These are phyloP conservation scores for Nezara viridula DNA, from an alignment of 2,888 invertebrate species.

Conservation along the genomic window DNA sequence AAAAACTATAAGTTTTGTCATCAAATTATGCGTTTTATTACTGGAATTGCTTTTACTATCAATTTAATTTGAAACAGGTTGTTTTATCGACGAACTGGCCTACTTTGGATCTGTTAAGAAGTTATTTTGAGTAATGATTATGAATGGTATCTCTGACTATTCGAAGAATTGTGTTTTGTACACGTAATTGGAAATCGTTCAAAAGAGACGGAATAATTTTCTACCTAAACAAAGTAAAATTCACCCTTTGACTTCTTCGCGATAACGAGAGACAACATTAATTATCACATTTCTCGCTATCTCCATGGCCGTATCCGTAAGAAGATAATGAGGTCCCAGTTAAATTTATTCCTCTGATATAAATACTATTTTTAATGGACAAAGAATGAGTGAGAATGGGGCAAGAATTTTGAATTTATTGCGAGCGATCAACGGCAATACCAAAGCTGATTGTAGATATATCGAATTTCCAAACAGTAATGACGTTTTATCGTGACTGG, in stretches of 20 bases:
- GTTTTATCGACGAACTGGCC: neutral
- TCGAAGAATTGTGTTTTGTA: neutral
- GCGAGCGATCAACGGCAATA: neutral
- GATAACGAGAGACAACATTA: neutral
- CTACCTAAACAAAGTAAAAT: neutral
- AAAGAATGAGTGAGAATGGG: neutral
- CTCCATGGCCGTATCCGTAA: neutral
- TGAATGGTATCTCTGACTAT: neutral
- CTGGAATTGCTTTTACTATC: too few species aligned
- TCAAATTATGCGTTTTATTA: too few species aligned
- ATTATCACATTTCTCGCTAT: constrained; percentile 10
- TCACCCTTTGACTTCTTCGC: neutral
- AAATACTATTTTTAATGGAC: neutral
- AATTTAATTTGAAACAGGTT: neutral
- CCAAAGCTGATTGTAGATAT: neutral
- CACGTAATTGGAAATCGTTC: neutral
- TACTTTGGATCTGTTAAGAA: neutral
- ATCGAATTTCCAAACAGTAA: neutral
- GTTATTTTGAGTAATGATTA: neutral
- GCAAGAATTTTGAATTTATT: neutral
- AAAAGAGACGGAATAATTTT: neutral
- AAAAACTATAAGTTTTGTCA: too few species aligned
- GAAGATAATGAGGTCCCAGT: neutral
- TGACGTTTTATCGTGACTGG: neutral
- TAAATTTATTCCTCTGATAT: neutral